Evolutionary conservation across 1,140 invertebrate genomes (phyloP).

Genomic region (Aleiodes sp.): DNA sequence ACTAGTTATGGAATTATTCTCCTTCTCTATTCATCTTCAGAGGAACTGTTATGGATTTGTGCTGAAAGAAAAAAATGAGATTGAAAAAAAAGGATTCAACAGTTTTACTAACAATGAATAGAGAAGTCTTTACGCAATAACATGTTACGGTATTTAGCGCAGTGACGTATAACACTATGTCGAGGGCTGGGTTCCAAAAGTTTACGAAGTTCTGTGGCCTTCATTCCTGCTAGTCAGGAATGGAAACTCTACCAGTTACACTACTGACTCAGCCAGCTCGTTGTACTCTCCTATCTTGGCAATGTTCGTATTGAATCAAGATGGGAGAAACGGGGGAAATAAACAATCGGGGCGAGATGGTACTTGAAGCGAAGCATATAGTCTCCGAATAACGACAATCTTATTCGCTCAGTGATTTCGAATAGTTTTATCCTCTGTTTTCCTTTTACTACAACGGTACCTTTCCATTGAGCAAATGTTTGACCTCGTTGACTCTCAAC

Average conservation of each 20-base stretch:
- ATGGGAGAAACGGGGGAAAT: not conserved
- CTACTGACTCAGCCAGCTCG: not conserved
- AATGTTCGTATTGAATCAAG: constrained; percentile 7
- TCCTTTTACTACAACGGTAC: not conserved
- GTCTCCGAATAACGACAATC: constrained; percentile 14
- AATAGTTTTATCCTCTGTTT: not conserved
- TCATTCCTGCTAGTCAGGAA: not conserved
- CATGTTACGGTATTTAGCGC: not conserved
- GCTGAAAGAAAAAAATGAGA: no score
- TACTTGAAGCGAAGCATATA: not conserved
- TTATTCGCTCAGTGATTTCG: constrained; percentile 11
- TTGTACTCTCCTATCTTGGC: not conserved
- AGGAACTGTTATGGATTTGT: no score
- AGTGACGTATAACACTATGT: not conserved
- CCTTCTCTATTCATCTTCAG: no score
- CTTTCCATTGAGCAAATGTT: constrained; percentile 5
- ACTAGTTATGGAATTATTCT: no score
- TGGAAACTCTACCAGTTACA: not conserved
- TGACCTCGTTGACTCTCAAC: not conserved
- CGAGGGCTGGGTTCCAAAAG: no score
- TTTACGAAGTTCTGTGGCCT: no score
- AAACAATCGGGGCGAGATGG: constrained; percentile 1
- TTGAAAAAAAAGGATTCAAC: no score
- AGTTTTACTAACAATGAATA: not conserved
- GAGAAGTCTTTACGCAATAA: not conserved